A percentile compares a stretch with the other conserved stretches of the same genome.
phyloP scores from a whole-genome alignment of 1,140 invertebrate species.

The Belonocnema kinseyi region DNA sequence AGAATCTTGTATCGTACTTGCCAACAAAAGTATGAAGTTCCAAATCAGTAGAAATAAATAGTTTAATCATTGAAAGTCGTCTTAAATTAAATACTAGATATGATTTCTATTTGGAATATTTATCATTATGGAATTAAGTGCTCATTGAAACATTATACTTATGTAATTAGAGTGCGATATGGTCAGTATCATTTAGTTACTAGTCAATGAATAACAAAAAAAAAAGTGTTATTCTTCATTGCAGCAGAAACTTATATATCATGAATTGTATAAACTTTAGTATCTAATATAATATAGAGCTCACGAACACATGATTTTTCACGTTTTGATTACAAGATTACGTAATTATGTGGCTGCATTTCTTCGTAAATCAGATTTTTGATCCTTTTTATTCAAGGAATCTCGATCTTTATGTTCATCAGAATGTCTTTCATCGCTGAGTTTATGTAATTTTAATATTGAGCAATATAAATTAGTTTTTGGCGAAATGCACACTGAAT shows the following conservation, averaged over 20 bases:
- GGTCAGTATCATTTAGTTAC: conserved; percentile 24
- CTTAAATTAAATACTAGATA: not conserved
- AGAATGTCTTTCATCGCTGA: conserved; percentile 12
- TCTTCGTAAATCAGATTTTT: not conserved
- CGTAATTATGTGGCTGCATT: not conserved
- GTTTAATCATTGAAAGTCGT: not conserved
- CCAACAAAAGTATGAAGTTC: not conserved
- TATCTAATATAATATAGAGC: conserved; percentile 14
- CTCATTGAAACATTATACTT: conserved; percentile 6
- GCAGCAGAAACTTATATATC: conserved; percentile 23
- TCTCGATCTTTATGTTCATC: conserved; percentile 9
- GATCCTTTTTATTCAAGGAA: conserved; percentile 7
- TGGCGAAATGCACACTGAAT: conserved; percentile 1
- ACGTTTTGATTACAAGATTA: conserved; percentile 15
- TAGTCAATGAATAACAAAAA: conserved; percentile 26
- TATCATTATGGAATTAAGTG: not conserved
- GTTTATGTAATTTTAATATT: conserved; percentile 26
- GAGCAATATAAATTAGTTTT: conserved; percentile 8
- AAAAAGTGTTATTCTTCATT: conserved; percentile 15
- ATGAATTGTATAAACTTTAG: conserved; percentile 31
- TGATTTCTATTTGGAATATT: not conserved
- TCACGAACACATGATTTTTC: conserved; percentile 17
- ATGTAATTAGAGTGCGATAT: conserved; percentile 23
- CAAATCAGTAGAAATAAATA: not conserved
- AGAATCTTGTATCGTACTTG: conserved; percentile 8